A percentile compares a stretch with the other conserved stretches of the same genome.
Evolutionary conservation across 2,888 invertebrate species (phyloP).

Genomic region (Drosophila rellima): DNA sequence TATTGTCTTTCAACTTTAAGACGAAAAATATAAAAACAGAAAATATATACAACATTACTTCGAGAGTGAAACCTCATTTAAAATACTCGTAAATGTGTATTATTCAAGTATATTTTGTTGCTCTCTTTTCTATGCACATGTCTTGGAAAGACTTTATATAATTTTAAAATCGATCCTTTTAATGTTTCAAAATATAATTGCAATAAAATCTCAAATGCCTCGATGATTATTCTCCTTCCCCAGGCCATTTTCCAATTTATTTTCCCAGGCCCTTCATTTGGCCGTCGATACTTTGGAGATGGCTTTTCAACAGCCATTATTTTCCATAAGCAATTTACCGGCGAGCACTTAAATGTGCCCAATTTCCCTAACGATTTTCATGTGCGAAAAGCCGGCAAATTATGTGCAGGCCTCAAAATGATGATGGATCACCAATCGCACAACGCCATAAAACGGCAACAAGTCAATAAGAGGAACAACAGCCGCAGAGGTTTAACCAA

Average conservation of each 20-base stretch:
- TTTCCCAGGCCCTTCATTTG: slow-evolving; percentile 24
- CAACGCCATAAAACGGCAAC: slow-evolving; percentile 82
- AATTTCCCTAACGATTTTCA: slow-evolving; percentile 67
- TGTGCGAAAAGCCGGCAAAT: slow-evolving; percentile 71
- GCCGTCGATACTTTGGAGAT: background rate
- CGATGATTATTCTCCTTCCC: background rate
- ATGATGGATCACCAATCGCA: slow-evolving; percentile 86
- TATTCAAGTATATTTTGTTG: no score
- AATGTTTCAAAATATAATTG: no score
- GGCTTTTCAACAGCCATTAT: slow-evolving; percentile 35
- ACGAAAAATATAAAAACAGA: no score
- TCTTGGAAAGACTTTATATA: no score
- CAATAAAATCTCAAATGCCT: no score
- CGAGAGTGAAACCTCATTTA: no score
- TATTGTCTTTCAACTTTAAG: no score
- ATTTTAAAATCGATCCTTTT: no score
- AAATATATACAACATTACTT: no score
- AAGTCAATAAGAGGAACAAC: slow-evolving; percentile 72
- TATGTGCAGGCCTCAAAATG: slow-evolving; percentile 71
- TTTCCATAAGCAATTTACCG: slow-evolving; percentile 48
- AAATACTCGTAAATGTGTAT: no score
- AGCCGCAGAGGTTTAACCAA: slow-evolving; percentile 51
- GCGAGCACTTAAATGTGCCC: slow-evolving; percentile 44
- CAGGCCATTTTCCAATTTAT: background rate
- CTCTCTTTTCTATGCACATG: no score